Evolutionary conservation across 2,797 vertebrate genomes (phyloP).

Genomic region (Triplophysa yarkandensis): DNA sequence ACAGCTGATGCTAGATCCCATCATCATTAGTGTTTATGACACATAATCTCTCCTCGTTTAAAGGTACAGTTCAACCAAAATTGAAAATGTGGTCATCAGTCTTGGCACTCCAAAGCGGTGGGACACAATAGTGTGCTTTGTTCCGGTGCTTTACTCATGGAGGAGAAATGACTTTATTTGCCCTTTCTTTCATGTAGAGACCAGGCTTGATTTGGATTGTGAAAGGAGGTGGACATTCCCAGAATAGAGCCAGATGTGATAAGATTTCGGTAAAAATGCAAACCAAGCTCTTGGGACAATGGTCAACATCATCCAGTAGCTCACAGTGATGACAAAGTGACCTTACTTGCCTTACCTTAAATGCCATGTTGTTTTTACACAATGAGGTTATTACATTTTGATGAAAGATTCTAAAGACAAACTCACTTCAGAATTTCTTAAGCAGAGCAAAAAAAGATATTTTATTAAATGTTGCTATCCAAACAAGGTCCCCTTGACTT

Average conservation of each 20-base stretch:
- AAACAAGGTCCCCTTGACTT: no score
- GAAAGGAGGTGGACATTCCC: background rate
- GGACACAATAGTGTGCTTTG: background rate
- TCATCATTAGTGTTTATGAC: conserved; percentile 46
- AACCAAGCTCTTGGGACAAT: background rate
- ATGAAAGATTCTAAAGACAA: background rate
- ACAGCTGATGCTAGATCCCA: conserved; percentile 24
- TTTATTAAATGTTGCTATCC: no score
- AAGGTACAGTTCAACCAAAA: background rate
- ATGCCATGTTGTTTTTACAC: background rate
- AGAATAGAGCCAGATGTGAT: background rate
- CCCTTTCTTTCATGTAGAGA: background rate
- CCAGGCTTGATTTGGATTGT: background rate
- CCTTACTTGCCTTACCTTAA: background rate
- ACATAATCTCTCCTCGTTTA: conserved; percentile 38
- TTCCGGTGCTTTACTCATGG: background rate
- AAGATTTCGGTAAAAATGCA: background rate
- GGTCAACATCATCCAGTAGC: background rate
- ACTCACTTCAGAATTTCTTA: no score
- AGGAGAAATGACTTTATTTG: background rate
- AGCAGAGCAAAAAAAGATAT: no score
- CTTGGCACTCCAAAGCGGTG: background rate
- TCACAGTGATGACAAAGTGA: background rate
- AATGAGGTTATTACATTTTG: background rate
- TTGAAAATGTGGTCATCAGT: background rate